A percentile compares a stretch with the other conserved stretches of the same genome.
Evolutionary conservation across 2,797 vertebrate species (phyloP).

Genomic region (Capromys pilorides): DNA sequence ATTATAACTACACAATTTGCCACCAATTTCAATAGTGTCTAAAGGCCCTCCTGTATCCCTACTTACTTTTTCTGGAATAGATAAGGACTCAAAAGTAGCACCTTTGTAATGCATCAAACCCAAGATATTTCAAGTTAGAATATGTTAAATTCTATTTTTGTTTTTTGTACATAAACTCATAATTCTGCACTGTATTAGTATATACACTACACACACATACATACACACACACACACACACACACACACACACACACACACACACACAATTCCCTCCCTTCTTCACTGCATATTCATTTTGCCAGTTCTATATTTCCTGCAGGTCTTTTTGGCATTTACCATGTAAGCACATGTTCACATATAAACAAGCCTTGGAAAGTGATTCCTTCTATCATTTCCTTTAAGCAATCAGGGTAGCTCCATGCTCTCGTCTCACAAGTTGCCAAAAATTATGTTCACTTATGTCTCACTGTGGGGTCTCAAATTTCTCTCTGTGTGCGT

Average conservation of each 20-base stretch:
- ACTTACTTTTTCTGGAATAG: not conserved
- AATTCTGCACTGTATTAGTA: not conserved
- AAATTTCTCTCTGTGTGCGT: not conserved
- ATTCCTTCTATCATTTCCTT: constrained; percentile 53
- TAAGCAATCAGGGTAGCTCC: constrained; percentile 53
- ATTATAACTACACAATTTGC: not conserved
- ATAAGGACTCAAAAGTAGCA: not conserved
- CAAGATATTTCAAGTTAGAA: constrained; percentile 32
- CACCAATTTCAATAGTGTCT: not conserved
- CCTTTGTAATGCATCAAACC: not conserved
- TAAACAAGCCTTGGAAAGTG: constrained; percentile 35
- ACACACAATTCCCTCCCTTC: not conserved
- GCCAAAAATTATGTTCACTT: constrained; percentile 65
- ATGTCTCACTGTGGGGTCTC: constrained; percentile 48
- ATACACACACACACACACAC: not conserved
- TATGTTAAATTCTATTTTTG: not conserved
- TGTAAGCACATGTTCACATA: not conserved
- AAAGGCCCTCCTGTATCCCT: not conserved
- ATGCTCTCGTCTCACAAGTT: constrained; percentile 57
- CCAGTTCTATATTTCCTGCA: not conserved
- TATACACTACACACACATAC: too few relatives aligned
- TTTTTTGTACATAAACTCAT: constrained; percentile 11
- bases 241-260: not conserved
- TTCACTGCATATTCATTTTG: not conserved
- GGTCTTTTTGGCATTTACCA: constrained; percentile 8